Conservation (phyloP, 2,888 invertebrate species). For the Xylocampa areola region DNA sequence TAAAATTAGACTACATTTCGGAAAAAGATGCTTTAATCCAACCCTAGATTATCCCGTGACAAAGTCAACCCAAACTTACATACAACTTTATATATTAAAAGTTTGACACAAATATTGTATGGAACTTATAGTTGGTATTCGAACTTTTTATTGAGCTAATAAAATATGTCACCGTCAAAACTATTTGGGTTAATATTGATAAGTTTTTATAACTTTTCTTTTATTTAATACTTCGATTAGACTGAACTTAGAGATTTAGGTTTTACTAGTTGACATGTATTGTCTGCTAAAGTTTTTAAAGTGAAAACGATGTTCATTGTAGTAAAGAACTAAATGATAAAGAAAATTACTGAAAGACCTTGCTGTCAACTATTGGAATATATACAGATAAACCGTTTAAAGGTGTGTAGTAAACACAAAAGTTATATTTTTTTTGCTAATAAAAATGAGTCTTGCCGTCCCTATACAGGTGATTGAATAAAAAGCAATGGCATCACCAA, state of each 20-base stretch:
- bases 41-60: too few species aligned
- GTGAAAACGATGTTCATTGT: background rate
- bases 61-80: constrained; percentile 14
- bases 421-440: too few species aligned
- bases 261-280: background rate
- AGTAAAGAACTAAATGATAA: background rate
- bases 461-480: too few species aligned
- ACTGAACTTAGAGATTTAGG: background rate
- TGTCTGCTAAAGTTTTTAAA: constrained; percentile 1
- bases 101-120: constrained; percentile 26
- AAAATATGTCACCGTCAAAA: constrained; percentile 23
- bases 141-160: constrained; percentile 37
- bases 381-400: too few species aligned
- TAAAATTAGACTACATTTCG: too few species aligned
- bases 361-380: too few species aligned
- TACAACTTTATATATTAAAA: constrained; percentile 11
- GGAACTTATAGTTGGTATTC: constrained; percentile 20
- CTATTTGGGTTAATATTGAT: constrained; percentile 18
- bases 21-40: too few species aligned
- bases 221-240: background rate
- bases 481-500: too few species aligned
- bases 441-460: too few species aligned
- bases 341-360: background rate
- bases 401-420: too few species aligned
- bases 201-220: constrained; percentile 35